Percentiles rank a stretch among this genome's conserved stretches.
Evolutionary conservation across 2,113 vertebrate species (phyloP).

Genomic region (Forbesichthys agassizii): DNA sequence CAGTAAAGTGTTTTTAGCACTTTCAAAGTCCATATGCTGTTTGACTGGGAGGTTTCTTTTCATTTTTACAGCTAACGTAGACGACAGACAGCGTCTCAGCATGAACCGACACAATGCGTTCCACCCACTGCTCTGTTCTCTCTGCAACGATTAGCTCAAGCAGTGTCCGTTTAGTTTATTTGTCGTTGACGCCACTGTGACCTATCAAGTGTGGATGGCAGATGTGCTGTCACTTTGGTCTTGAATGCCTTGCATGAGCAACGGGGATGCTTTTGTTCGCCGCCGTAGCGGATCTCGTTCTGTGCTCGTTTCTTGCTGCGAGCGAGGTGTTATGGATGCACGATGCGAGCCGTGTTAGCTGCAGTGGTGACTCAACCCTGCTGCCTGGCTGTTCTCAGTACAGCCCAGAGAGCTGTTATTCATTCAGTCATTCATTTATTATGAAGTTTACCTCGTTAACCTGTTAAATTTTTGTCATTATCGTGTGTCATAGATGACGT

Average conservation of each 20-base stretch:
- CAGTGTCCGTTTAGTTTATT: neutral
- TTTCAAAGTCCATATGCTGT: too few relatives aligned
- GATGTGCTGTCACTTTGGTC: slow-evolving; percentile 20
- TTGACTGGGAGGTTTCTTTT: too few relatives aligned
- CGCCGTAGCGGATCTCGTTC: neutral
- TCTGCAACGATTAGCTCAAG: neutral
- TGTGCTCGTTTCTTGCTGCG: slow-evolving; percentile 24
- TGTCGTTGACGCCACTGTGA: neutral
- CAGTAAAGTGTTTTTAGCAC: too few relatives aligned
- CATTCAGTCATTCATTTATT: neutral
- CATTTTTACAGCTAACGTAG: too few relatives aligned
- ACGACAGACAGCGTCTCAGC: too few relatives aligned
- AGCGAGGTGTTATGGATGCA: slow-evolving; percentile 27
- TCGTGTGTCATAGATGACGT: too few relatives aligned
- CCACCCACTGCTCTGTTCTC: neutral
- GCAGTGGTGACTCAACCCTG: slow-evolving; percentile 10
- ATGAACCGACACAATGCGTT: too few relatives aligned
- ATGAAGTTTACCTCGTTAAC: too few relatives aligned
- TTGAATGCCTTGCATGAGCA: neutral
- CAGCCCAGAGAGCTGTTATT: neutral
- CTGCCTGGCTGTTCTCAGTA: slow-evolving; percentile 11
- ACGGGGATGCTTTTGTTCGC: slow-evolving; percentile 18
- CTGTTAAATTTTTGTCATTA: too few relatives aligned
- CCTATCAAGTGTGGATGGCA: slow-evolving; percentile 2
- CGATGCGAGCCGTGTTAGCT: neutral